These are phyloP conservation scores for Druon quercuslanigerum DNA, from an alignment of 1,140 invertebrate genomes.

Conservation along the genomic window DNA sequence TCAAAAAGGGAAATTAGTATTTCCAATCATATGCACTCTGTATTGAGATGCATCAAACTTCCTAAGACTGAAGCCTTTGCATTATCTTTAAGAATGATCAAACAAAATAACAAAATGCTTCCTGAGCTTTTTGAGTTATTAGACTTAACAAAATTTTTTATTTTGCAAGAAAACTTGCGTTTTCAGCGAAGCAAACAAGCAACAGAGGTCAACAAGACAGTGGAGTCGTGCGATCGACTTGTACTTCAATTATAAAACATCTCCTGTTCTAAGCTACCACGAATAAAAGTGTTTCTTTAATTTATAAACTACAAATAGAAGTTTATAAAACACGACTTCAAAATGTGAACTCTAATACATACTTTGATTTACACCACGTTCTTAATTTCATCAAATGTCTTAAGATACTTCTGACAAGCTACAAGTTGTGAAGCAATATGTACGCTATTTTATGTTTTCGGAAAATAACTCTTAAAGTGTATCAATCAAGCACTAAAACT, in stretches of 20 bases:
- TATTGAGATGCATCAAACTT: too few species aligned
- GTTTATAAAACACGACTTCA: too few species aligned
- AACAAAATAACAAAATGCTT: neutral
- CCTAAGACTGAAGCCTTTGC: too few species aligned
- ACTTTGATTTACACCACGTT: too few species aligned
- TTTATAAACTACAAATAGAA: neutral
- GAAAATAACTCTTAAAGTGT: neutral
- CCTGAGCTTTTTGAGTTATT: constrained; percentile 6
- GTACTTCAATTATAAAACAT: constrained; percentile 25
- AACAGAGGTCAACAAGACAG: constrained; percentile 23
- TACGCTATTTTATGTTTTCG: neutral
- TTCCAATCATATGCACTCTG: too few species aligned
- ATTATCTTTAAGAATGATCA: neutral
- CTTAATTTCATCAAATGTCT: too few species aligned
- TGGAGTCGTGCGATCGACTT: constrained; percentile 21
- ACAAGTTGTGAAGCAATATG: too few species aligned
- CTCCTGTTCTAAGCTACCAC: constrained; percentile 29
- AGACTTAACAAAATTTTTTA: neutral
- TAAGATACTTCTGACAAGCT: too few species aligned
- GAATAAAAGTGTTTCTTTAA: neutral
- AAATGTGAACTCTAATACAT: too few species aligned
- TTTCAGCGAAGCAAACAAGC: constrained; percentile 11
- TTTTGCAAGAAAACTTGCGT: constrained; percentile 14
- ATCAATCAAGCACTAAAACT: neutral
- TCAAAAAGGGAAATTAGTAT: too few species aligned